These are phyloP conservation scores for Mesaphorura yosii DNA, from an alignment of 1,140 invertebrate genomes.

Conservation along the genomic window DNA sequence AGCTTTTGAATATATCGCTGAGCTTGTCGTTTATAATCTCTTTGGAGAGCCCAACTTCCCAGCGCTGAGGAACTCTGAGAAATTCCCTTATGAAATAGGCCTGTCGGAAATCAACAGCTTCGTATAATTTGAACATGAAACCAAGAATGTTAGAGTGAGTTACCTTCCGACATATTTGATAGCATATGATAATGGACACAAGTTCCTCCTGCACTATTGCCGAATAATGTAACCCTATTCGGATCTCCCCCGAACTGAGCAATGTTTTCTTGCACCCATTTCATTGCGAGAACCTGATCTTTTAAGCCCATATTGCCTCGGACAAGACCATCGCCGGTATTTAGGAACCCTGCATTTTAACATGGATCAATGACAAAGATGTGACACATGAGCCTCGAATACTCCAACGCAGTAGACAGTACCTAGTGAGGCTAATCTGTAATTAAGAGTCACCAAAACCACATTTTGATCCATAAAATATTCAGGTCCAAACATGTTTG, in stretches of 20 bases:
- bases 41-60: too few species aligned
- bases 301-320: slow-evolving; percentile 38
- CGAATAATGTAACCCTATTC: slow-evolving; percentile 19
- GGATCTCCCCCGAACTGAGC: slow-evolving; percentile 38
- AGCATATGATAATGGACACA: neutral
- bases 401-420: neutral
- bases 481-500: neutral
- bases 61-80: too few species aligned
- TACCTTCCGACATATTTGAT: slow-evolving; percentile 38
- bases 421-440: slow-evolving; percentile 9
- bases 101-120: slow-evolving; percentile 36
- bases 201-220: slow-evolving; percentile 35
- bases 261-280: slow-evolving; percentile 40
- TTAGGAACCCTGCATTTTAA: slow-evolving; percentile 7
- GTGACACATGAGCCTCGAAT: neutral
- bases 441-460: slow-evolving; percentile 5
- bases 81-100: slow-evolving; percentile 58
- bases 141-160: neutral
- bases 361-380: neutral
- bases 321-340: slow-evolving; percentile 14
- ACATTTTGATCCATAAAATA: too few species aligned
- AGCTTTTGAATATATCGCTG: too few species aligned
- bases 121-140: neutral
- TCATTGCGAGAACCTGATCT: slow-evolving; percentile 38
- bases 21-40: too few species aligned